phyloP scores from a whole-genome alignment of 2,113 vertebrate genomes.

The Tamias sibiricus region DNA sequence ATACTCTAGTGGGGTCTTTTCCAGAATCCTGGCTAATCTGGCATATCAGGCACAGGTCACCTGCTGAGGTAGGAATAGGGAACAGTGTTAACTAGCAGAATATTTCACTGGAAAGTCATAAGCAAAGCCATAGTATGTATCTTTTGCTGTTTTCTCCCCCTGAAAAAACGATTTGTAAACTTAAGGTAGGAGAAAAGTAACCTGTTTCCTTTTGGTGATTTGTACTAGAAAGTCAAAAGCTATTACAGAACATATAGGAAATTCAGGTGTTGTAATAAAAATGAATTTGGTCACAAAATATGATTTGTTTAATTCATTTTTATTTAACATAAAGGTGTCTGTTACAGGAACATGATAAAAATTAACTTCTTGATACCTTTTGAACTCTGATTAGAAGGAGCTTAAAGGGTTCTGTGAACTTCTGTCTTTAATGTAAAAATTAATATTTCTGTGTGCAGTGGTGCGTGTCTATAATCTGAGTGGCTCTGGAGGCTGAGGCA shows the following conservation, averaged over 20 bases:
- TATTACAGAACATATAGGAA: background rate
- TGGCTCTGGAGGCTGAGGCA: no score
- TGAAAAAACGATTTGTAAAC: background rate
- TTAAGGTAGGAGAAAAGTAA: background rate
- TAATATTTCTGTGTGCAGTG: background rate
- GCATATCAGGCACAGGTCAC: background rate
- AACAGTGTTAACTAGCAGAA: background rate
- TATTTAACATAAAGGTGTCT: conserved; percentile 20
- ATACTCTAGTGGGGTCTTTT: background rate
- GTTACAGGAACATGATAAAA: background rate
- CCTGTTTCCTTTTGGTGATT: background rate
- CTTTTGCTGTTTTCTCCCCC: background rate
- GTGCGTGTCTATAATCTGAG: no score
- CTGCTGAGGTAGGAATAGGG: background rate
- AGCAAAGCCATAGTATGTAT: background rate
- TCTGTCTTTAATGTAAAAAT: conserved; percentile 30
- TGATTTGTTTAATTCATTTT: background rate
- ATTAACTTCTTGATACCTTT: background rate
- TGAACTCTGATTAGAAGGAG: background rate
- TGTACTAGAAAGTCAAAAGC: conserved; percentile 4
- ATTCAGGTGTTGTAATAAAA: background rate
- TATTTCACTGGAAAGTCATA: background rate
- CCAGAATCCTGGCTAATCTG: background rate
- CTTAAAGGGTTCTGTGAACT: background rate
- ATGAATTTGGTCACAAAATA: conserved; percentile 18